A percentile compares a stretch with the other conserved stretches of the same genome.
Conservation (phyloP, 2,888 invertebrate genomes). For the Drosophila anomalata region DNA sequence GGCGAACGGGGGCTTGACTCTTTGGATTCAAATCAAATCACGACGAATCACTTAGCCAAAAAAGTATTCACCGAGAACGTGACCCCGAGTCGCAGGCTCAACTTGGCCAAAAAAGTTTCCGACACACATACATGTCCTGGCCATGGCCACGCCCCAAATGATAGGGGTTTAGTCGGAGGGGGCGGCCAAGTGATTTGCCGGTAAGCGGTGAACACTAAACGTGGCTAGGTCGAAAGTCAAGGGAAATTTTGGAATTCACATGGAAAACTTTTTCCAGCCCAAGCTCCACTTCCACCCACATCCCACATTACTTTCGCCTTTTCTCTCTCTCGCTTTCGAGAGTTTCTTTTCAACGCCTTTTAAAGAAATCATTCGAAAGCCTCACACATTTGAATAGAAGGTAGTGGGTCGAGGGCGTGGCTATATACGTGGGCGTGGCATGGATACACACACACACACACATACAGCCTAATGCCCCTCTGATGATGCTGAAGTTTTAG, state of each 20-base stretch:
- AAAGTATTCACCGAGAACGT: constrained; percentile 54
- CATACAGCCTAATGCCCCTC: constrained; percentile 32
- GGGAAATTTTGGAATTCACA: constrained; percentile 46
- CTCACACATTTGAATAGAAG: constrained; percentile 56
- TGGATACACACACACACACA: background rate
- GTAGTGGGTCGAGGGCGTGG: constrained; percentile 30
- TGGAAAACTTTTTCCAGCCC: constrained; percentile 49
- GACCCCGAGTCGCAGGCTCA: constrained; percentile 56
- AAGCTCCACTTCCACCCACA: background rate
- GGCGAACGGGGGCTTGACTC: constrained; percentile 4
- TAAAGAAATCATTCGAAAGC: constrained; percentile 54
- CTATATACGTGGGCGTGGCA: constrained; percentile 14
- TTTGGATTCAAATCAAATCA: constrained; percentile 66
- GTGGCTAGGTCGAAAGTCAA: constrained; percentile 67
- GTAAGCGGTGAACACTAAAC: constrained; percentile 66
- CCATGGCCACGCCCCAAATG: constrained; percentile 49
- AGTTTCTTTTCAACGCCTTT: constrained; percentile 50
- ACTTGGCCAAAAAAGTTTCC: constrained; percentile 63
- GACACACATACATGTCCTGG: constrained; percentile 17
- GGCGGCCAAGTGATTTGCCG: constrained; percentile 64
- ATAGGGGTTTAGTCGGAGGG: constrained; percentile 22
- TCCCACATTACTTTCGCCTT: constrained; percentile 5
- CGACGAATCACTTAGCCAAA: constrained; percentile 72
- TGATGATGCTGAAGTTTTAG: constrained; percentile 52
- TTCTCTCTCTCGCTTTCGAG: background rate